These are phyloP conservation scores for Planococcus citri DNA, from an alignment of 1,140 invertebrate genomes.

Conservation along the genomic window DNA sequence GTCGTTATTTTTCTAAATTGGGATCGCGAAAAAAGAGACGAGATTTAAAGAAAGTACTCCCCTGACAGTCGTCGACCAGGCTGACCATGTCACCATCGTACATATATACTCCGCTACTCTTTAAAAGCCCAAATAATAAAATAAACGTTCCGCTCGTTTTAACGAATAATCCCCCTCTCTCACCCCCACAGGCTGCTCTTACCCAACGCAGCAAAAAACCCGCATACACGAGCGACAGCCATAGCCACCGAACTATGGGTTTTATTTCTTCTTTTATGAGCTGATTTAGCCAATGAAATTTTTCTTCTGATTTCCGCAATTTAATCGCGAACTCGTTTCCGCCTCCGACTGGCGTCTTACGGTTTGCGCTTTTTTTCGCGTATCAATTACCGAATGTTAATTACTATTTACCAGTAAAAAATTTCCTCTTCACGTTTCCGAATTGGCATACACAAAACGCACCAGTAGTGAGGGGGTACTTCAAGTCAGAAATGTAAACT, in stretches of 20 bases:
- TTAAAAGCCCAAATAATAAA: slow-evolving; percentile 8
- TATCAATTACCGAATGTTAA: neutral
- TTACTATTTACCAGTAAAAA: neutral
- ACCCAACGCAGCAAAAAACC: too few relatives aligned
- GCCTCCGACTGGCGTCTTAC: neutral
- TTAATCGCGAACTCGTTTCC: neutral
- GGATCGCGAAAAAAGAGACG: neutral
- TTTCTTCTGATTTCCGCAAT: neutral
- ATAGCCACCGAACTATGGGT: neutral
- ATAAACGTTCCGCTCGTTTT: slow-evolving; percentile 2
- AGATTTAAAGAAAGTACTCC: slow-evolving; percentile 3
- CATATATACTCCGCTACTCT: neutral
- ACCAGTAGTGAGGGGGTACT: too few relatives aligned
- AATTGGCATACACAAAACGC: too few relatives aligned
- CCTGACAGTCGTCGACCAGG: slow-evolving; percentile 4
- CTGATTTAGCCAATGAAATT: neutral
- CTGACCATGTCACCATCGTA: neutral
- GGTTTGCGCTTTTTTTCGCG: too few relatives aligned
- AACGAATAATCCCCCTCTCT: neutral
- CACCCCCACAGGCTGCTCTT: neutral
- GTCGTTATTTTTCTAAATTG: neutral
- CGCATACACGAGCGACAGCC: neutral
- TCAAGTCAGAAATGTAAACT: too few relatives aligned
- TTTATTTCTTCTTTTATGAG: slow-evolving; percentile 8
- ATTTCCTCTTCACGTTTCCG: too few relatives aligned